These are phyloP conservation scores for Pinna nobilis DNA, from an alignment of 1,140 invertebrate species.

Conservation along the genomic window DNA sequence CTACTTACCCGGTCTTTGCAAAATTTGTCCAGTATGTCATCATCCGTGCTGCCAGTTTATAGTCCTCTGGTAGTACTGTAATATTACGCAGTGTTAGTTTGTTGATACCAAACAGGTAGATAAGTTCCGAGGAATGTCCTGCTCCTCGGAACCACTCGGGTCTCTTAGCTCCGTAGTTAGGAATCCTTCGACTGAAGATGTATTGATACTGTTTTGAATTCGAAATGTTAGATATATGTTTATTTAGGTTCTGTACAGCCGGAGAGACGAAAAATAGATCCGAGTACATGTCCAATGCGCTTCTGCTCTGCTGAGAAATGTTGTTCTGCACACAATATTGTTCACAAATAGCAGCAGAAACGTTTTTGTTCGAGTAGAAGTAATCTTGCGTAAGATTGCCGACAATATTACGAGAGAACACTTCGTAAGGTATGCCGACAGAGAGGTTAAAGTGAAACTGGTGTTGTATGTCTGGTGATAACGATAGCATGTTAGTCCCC, in stretches of 20 bases:
- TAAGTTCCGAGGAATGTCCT: conserved; percentile 42
- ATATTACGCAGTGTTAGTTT: neutral
- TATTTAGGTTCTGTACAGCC: neutral
- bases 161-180: neutral
- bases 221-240: neutral
- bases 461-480: neutral
- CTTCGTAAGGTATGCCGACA: conserved; percentile 1
- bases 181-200: conserved; percentile 4
- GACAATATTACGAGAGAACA: neutral
- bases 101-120: conserved; percentile 34
- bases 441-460: neutral
- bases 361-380: neutral
- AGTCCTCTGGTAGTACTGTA: conserved; percentile 7
- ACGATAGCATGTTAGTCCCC: neutral
- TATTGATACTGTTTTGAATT: conserved; percentile 37
- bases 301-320: conserved; percentile 23
- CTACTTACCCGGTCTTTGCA: conserved; percentile 36
- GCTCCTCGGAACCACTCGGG: conserved; percentile 34
- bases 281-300: neutral
- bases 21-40: conserved; percentile 52
- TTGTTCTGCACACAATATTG: neutral
- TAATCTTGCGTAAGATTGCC: neutral
- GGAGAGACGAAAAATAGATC: conserved; percentile 16
- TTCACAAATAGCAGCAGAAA: neutral
- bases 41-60: conserved; percentile 20